A percentile compares a stretch with the other conserved stretches of the same genome.
Evolutionary conservation across 2,888 invertebrate species (phyloP).

Genomic region (Aethes cnicana): DNA sequence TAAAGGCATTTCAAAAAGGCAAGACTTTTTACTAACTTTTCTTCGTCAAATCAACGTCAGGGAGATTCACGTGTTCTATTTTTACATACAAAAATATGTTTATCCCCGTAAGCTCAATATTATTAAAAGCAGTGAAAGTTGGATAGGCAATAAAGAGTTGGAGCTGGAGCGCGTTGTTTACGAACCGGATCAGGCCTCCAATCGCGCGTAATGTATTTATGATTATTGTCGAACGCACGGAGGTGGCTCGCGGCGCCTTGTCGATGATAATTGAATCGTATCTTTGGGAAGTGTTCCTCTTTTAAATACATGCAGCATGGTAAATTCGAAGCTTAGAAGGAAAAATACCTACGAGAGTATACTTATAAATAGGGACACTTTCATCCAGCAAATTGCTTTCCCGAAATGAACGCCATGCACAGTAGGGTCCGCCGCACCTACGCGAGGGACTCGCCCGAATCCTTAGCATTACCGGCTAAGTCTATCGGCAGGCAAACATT

Average conservation of each 20-base stretch:
- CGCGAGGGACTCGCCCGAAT: conserved; percentile 40
- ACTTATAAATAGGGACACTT: background rate
- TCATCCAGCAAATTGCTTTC: conserved; percentile 29
- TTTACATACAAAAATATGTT: conserved; percentile 26
- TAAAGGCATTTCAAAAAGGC: background rate
- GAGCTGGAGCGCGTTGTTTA: conserved; percentile 67
- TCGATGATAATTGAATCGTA: conserved; percentile 13
- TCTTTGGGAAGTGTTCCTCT: no score
- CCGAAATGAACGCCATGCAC: conserved; percentile 29
- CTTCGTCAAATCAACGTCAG: background rate
- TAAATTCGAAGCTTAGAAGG: no score
- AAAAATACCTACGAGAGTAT: background rate
- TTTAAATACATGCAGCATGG: no score
- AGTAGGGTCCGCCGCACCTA: conserved; percentile 23
- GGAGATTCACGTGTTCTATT: background rate
- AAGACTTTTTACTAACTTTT: background rate
- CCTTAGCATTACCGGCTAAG: conserved; percentile 60
- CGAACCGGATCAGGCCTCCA: conserved; percentile 69
- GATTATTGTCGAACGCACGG: conserved; percentile 65
- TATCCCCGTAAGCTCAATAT: conserved; percentile 42
- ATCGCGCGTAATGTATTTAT: conserved; percentile 82
- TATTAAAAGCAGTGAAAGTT: conserved; percentile 76
- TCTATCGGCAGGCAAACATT: conserved; percentile 75
- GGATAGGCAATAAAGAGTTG: conserved; percentile 76
- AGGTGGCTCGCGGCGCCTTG: background rate